Evolutionary conservation across 2,888 invertebrate genomes (phyloP).

Genomic region (Kuschelorhynchus macadamiae): DNA sequence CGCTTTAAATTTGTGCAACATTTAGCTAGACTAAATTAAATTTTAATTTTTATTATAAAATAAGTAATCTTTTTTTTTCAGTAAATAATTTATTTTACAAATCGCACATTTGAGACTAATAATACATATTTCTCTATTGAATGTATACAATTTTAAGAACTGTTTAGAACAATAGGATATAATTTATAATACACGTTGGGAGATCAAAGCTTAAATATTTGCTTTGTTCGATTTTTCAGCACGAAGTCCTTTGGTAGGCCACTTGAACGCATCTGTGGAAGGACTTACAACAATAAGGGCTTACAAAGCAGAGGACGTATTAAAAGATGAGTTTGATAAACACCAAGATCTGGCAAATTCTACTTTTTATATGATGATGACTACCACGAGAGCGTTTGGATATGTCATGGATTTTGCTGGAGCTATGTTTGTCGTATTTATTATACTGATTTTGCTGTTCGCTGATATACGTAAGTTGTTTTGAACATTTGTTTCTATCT

Average conservation of each 20-base stretch:
- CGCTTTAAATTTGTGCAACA: too few relatives aligned
- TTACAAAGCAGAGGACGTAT: slow-evolving; percentile 59
- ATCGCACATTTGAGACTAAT: too few relatives aligned
- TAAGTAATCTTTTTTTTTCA: too few relatives aligned
- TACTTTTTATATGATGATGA: slow-evolving; percentile 58
- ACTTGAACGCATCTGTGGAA: slow-evolving; percentile 64
- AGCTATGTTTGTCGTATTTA: slow-evolving; percentile 52
- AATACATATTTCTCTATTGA: too few relatives aligned
- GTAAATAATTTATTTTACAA: too few relatives aligned
- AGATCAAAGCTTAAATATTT: neutral
- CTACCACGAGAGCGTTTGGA: slow-evolving; percentile 59
- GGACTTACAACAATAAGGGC: slow-evolving; percentile 64
- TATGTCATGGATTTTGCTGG: slow-evolving; percentile 60
- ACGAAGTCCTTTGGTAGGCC: slow-evolving; percentile 63
- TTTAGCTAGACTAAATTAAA: too few relatives aligned
- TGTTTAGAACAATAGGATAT: too few relatives aligned
- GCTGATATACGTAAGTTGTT: slow-evolving; percentile 54
- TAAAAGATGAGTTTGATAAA: slow-evolving; percentile 61
- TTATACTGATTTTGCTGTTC: slow-evolving; percentile 53
- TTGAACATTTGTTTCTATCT: too few relatives aligned
- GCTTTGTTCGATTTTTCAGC: slow-evolving; percentile 59
- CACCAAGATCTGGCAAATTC: slow-evolving; percentile 64
- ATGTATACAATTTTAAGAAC: too few relatives aligned
- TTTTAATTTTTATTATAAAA: too few relatives aligned
- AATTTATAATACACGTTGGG: too few relatives aligned